A percentile compares a stretch with the other conserved stretches of the same genome.
Conservation (phyloP, 2,797 vertebrate genomes). For the Echeneis naucrates region DNA sequence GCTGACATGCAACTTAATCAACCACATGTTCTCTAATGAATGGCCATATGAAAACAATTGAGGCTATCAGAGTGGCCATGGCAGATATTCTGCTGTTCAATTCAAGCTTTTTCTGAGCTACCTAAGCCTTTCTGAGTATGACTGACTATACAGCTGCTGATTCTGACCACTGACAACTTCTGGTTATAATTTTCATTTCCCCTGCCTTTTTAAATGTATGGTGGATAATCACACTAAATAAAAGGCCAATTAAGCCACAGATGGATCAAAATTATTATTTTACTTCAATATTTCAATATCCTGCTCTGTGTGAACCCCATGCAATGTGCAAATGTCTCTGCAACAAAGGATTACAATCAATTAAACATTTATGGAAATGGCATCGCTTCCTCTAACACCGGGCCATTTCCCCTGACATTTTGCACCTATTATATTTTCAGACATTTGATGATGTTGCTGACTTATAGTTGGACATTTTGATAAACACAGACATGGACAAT, state of each 20-base stretch:
- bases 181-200: slow-evolving; percentile 46
- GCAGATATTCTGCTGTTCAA: slow-evolving; percentile 62
- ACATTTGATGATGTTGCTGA: slow-evolving; percentile 85
- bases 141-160: slow-evolving; percentile 34
- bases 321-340: slow-evolving; percentile 82
- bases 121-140: slow-evolving; percentile 50
- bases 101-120: slow-evolving; percentile 49
- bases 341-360: slow-evolving; percentile 96
- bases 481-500: slow-evolving; percentile 91
- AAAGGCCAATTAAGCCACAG: slow-evolving; percentile 69
- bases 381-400: slow-evolving; percentile 91
- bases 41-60: slow-evolving; percentile 70
- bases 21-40: slow-evolving; percentile 66
- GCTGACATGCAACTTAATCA: slow-evolving; percentile 83
- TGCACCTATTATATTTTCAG: slow-evolving; percentile 94
- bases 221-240: slow-evolving; percentile 65
- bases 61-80: slow-evolving; percentile 40
- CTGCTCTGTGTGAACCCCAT: slow-evolving; percentile 72
- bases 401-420: slow-evolving; percentile 97
- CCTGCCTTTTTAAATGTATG: slow-evolving; percentile 52
- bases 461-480: slow-evolving; percentile 92
- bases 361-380: slow-evolving; percentile 96
- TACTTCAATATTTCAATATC: slow-evolving; percentile 77
- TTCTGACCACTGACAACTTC: slow-evolving; percentile 47
- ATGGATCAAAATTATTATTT: slow-evolving; percentile 76